Base-by-base conservation (phyloP, 2,888 invertebrate species). In the Drosophila macrospina region DNA sequence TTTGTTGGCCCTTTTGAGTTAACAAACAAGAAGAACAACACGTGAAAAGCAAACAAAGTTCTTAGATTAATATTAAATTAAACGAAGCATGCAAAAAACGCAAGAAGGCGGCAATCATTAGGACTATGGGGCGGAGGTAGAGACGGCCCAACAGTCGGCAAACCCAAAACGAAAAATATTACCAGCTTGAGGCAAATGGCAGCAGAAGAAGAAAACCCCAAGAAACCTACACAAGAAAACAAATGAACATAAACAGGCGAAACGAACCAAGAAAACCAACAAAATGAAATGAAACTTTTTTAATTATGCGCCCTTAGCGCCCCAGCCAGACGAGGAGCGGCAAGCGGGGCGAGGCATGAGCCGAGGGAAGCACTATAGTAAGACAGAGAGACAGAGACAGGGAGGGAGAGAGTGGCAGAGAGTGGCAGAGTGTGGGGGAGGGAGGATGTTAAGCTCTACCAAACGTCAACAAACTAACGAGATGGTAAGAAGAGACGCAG, bases 261-360 rank as follows among this genome's bases (percentile, higher is more conserved):
- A 90, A 88, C 90, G 89, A 90, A 89, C 90, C 90, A 88, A 90
- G 91, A 89, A 89, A 91, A 89, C 89, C 90, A 88, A 90, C 89
- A 89, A 90, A 90, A 90, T 90, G 86, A 90, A 90, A 90, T 90
- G 89, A 90, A 90, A 90, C 90, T 90, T 90, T 90, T 90, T 90
- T 90, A 90, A 90, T 90, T 90, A 91, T 90, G 87, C 91, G 87
- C 75, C 81, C 74, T 68, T 83, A 79, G 68, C 67, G 57, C 42
- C 64, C 57, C 55, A 61, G 36, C 24, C 24, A 52, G 24, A 54
- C 30, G 50, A 62, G 73, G 50, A 62, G 73, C 61, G 69, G 69
- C 69, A 66, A 69, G 65, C 62, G 28, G 44, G 39, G 28, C 2
- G 28, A 28, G 28, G 7, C 5, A 7, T 7, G 39, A n/a, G n/a